Base-by-base conservation (phyloP, 1,140 invertebrate genomes). In the Trichonephila clavipes region DNA sequence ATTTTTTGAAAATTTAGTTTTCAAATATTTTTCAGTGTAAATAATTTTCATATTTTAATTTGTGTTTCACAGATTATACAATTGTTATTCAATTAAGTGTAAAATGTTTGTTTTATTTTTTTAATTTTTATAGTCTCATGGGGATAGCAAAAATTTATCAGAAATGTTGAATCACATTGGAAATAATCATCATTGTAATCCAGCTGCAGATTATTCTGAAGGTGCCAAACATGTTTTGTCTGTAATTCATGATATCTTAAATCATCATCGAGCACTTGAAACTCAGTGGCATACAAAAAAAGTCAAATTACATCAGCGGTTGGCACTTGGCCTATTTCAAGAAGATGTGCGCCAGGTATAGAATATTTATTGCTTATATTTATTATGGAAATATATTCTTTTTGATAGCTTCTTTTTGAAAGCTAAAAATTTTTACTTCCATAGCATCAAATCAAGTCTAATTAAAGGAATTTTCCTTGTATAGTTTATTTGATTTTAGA, bases 271-370 rank as follows among this genome's bases (percentile, higher is more conserved):
- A 93, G 97, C 98, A 0, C 96, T 99, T 6, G 99, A 99, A 96
- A 98, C 98, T 94, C 97, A 98, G 85, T 99, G 99, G 98, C 98
- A 99, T 95, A 97, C 97, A 81, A 98, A 98, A 94, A 98, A 99
- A 96, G 98, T 99, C 51, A 98, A 98, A 95, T 96, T 99, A 28
- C 98, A 99, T 96, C 99, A 99, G 96, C 96, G 98, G 94, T 96
- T 99, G 18, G 98, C 99, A 3, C 96, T 99, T 87, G 96, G 94
- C 10, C 77, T 95, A 16, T 95, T 95, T 94, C 94, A 95, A 92
- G 95, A 95, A 85, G 95, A 95, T 92, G 95, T 95, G 14, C 64
- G 94, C 59, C 95, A 95, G 88, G 95, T 94, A 90, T 58, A 88
- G 94, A 96, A 44, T 77, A 8, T 21, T 62, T 44, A 66, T 51